Percentiles rank a stretch among this genome's conserved stretches.
These are phyloP conservation scores for Malurus melanocephalus DNA, from an alignment of 2,113 vertebrate species.

Conservation along the genomic window DNA sequence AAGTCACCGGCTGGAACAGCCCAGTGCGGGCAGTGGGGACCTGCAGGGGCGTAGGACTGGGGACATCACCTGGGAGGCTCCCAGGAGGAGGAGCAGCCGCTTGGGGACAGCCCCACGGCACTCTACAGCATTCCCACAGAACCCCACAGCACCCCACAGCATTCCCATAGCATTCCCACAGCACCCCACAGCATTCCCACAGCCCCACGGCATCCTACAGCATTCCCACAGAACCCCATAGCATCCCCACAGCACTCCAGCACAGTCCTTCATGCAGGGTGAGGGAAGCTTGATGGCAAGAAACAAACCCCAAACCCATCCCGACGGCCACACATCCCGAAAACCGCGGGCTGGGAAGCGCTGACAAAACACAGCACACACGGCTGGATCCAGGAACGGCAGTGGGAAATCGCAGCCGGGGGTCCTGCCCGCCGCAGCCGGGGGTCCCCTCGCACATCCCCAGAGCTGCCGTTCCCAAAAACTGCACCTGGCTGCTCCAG, in stretches of 20 bases:
- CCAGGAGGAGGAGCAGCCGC: not conserved
- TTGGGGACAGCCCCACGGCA: not conserved
- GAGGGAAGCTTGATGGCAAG: not conserved
- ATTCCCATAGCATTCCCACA: not conserved
- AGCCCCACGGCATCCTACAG: no score
- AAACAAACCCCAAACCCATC: not conserved
- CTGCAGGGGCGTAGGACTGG: not conserved
- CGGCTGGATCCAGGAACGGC: rapidly evolving
- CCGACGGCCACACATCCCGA: rapidly evolving
- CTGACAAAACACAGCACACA: not conserved
- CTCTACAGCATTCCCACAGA: not conserved
- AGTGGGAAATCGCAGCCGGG: not conserved
- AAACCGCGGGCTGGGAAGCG: rapidly evolving
- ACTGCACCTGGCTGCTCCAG: rapidly evolving
- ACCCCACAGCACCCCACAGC: no score
- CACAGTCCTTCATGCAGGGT: rapidly evolving
- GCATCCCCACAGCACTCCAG: not conserved
- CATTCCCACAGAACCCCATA: no score
- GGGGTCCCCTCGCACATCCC: no score
- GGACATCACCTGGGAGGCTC: not conserved
- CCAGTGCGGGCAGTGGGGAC: not conserved
- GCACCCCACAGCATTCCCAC: not conserved
- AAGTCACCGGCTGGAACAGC: not conserved
- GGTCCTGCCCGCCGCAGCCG: not conserved
- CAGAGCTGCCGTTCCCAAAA: not conserved